Evolutionary conservation across 1,140 invertebrate genomes (phyloP).

Genomic region (Plutomurus gul): DNA sequence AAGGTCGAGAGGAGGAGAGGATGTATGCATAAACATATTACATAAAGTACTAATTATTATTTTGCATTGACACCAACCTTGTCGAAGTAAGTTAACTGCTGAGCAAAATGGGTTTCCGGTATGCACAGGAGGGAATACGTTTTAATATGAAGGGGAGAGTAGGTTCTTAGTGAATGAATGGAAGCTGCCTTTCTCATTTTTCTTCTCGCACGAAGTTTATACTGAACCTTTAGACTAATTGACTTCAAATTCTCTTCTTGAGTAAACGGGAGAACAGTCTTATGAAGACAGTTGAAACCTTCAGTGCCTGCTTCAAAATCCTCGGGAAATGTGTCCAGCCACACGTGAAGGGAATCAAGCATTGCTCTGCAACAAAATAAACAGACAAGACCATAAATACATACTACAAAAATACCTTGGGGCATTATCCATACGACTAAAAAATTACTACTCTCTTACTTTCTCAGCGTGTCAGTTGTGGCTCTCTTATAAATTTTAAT

Average conservation of each 20-base stretch:
- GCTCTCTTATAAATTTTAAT: conserved; percentile 49
- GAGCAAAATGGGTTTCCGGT: conserved; percentile 87
- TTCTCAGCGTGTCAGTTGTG: conserved; percentile 41
- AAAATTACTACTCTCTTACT: conserved; percentile 32
- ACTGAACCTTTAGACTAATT: conserved; percentile 52
- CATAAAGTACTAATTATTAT: too few species aligned
- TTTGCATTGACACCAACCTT: conserved; percentile 65
- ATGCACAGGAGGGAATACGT: conserved; percentile 58
- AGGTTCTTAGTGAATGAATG: conserved; percentile 73
- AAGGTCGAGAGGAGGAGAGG: too few species aligned
- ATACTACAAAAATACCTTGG: neutral
- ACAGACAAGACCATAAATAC: neutral
- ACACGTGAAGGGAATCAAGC: conserved; percentile 79
- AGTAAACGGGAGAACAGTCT: conserved; percentile 58
- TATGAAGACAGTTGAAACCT: conserved; percentile 58
- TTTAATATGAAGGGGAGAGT: conserved; percentile 50
- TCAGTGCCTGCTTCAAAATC: conserved; percentile 70
- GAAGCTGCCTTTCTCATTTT: conserved; percentile 53
- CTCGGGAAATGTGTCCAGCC: conserved; percentile 95
- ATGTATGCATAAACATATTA: too few species aligned
- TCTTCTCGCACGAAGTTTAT: conserved; percentile 47
- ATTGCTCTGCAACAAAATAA: conserved; percentile 71
- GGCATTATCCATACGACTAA: neutral
- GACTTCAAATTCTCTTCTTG: conserved; percentile 51
- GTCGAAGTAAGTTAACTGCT: conserved; percentile 96